A percentile compares a stretch with the other conserved stretches of the same genome.
phyloP scores from a whole-genome alignment of 2,888 invertebrate species.

The Archips crataeganus region DNA sequence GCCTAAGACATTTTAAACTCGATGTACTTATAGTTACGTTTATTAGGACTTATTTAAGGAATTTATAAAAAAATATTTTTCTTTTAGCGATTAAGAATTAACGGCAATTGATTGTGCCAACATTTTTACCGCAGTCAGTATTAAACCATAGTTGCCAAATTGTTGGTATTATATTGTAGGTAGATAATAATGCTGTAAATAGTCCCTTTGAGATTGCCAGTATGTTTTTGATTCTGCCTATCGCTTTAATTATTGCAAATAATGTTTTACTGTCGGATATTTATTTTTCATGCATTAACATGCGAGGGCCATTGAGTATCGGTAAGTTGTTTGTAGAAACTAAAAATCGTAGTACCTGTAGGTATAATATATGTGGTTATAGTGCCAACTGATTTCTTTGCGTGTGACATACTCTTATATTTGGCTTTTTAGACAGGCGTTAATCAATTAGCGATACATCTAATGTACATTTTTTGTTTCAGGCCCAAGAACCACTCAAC shows the following conservation, averaged over 20 bases:
- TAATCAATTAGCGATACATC: conserved; percentile 10
- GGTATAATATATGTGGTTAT: conserved; percentile 5
- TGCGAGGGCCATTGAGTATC: conserved; percentile 71
- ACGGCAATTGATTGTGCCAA: conserved; percentile 81
- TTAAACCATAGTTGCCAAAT: conserved; percentile 83
- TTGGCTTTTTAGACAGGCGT: conserved; percentile 29
- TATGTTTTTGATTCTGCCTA: conserved; percentile 63
- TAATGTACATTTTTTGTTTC: conserved; percentile 72
- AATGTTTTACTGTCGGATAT: conserved; percentile 68
- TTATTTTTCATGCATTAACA: conserved; percentile 82
- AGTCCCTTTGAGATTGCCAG: conserved; percentile 68
- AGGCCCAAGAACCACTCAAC: conserved; percentile 94
- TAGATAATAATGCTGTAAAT: conserved; percentile 77
- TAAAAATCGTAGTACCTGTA: conserved; percentile 8
- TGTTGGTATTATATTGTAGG: conserved; percentile 73
- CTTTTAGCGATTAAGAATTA: conserved; percentile 69
- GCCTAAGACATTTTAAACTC: conserved; percentile 83
- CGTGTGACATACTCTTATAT: conserved; percentile 7
- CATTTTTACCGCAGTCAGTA: conserved; percentile 86
- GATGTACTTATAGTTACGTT: conserved; percentile 79
- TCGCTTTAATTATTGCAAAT: conserved; percentile 56
- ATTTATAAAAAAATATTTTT: conserved; percentile 77
- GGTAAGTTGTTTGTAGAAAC: conserved; percentile 70
- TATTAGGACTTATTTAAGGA: conserved; percentile 70
- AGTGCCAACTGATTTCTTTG: conserved; percentile 34